These are phyloP conservation scores for Ptyas mucosa DNA, from an alignment of 2,113 vertebrate genomes.

Conservation along the genomic window DNA sequence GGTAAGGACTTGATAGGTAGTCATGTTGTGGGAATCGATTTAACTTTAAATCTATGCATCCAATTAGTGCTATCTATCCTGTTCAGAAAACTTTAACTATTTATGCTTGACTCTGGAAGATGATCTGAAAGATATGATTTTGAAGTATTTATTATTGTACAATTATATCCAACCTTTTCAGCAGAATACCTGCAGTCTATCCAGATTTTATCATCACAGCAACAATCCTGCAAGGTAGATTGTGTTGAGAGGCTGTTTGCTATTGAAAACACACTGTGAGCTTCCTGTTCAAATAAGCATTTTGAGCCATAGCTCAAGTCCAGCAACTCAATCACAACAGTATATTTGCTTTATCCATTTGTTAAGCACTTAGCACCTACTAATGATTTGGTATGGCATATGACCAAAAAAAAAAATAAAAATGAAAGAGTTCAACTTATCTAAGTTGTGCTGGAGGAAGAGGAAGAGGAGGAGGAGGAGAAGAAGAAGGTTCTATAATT, in stretches of 20 bases:
- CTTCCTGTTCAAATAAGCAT: not conserved
- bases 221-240: not conserved
- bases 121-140: not conserved
- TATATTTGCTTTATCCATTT: not conserved
- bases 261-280: not conserved
- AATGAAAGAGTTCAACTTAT: not conserved
- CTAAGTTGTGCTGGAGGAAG: not conserved
- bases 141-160: not conserved
- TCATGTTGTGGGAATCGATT: not conserved
- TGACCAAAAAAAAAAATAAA: not conserved
- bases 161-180: not conserved
- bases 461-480: not conserved
- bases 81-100: not conserved
- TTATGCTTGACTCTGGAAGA: not conserved
- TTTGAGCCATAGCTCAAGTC: not conserved
- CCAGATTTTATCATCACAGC: not conserved
- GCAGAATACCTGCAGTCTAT: not conserved
- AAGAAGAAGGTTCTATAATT: not conserved
- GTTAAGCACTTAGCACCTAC: not conserved
- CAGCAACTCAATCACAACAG: not conserved
- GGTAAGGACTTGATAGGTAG: too few species aligned
- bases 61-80: not conserved
- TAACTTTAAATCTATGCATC: not conserved
- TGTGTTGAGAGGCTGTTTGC: not conserved
- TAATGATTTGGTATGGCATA: not conserved